Conservation (phyloP, 2,888 invertebrate genomes). For the Papilio protenor region DNA sequence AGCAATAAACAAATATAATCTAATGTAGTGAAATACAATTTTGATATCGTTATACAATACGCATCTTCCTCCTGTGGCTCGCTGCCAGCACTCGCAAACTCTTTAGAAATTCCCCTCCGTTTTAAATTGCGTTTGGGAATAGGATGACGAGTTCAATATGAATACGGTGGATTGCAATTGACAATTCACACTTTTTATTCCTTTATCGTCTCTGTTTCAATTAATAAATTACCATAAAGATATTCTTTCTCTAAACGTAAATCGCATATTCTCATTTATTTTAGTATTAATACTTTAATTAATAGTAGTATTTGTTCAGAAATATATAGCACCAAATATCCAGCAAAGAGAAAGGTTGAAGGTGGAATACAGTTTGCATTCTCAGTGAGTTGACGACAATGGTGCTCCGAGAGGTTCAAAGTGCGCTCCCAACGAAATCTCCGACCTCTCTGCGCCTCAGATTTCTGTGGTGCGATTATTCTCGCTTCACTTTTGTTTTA, state of each 20-base stretch:
- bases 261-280: neutral
- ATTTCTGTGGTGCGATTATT: slow-evolving; percentile 28
- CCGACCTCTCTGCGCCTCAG: slow-evolving; percentile 9
- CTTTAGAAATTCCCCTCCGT: slow-evolving; percentile 13
- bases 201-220: neutral
- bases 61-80: neutral
- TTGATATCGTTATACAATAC: neutral
- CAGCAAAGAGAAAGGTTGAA: neutral
- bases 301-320: neutral
- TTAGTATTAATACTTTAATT: neutral
- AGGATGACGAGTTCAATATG: slow-evolving; percentile 34
- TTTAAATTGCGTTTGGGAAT: slow-evolving; percentile 39
- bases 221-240: neutral
- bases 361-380: neutral
- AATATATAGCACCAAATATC: neutral
- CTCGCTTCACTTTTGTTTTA: slow-evolving; percentile 19
- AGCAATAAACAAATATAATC: neutral
- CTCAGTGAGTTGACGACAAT: neutral
- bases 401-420: neutral
- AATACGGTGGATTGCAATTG: slow-evolving; percentile 19
- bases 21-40: neutral
- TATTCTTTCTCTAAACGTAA: neutral
- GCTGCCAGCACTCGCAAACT: slow-evolving; percentile 18
- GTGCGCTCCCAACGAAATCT: slow-evolving; percentile 28
- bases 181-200: slow-evolving; percentile 5